Evolutionary conservation across 2,888 invertebrate genomes (phyloP), one percentile per base, ranked within the genome.

Genomic region (Saturnia pavonia): DNA sequence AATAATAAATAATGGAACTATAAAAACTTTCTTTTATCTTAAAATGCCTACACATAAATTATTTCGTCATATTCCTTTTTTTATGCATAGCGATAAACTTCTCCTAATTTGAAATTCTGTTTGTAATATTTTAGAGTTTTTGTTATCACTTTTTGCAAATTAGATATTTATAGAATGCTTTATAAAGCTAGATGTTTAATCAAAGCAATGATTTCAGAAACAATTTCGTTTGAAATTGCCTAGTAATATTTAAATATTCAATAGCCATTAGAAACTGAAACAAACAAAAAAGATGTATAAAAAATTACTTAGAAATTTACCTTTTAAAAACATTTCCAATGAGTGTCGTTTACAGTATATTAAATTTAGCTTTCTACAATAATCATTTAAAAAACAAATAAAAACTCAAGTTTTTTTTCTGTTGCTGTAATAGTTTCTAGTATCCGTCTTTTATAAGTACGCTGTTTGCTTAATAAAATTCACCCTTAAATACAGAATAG

Each of bases 401-500:
- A 54, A 54, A 54, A 22, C 1, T 9, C 1, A 43, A 7, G 1
- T 43, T 12, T 43, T 43, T 19, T 14, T 14, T 25, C 4, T 27
- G 22, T 14, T 11, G 25, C 3, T 11, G 14, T 57, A 57, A 54
- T 8, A n/a, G 4, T 12, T 57, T 14, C 3, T 57, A 12, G 12
- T 25, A 27, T 57, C 16, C 22, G 6, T 57, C 12, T 12, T 57
- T 27, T 27, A 54, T 54, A 7, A 1, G 1, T 22, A 11, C 9
- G 8, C 8, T 57, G 19, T 40, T 40, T 19, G 40, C 19, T 40
- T n/a, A 16, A 34, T 63, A 16, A 63, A 63, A 63, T 8, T 40
- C n/a, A 40, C 34, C 65, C 71, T 74, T 78, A 79, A 76, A 74
- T 57, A 70, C 72, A 72, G 77, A 77, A 80, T 77, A 74, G 77